These are phyloP conservation scores for Oryzias curvinotus DNA, from an alignment of 2,113 vertebrate species.

Conservation along the genomic window DNA sequence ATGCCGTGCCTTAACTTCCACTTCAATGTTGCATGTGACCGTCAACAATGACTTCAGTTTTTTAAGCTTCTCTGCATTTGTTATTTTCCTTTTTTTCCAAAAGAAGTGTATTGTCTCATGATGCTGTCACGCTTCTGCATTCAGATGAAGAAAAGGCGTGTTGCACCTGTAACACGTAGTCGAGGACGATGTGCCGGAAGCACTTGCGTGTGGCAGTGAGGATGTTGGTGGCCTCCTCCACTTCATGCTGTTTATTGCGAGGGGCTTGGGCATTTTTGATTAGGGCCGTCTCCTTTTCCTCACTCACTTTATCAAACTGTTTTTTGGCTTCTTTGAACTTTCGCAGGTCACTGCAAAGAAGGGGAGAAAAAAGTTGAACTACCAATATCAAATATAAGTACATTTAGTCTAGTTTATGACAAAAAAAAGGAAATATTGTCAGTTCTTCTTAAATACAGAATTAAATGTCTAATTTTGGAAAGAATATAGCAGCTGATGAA, in stretches of 20 bases:
- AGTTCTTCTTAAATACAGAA: no score
- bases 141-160: neutral
- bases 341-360: constrained; percentile 86
- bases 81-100: neutral
- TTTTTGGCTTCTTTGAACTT: constrained; percentile 99
- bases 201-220: constrained; percentile 94
- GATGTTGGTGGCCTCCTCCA: constrained; percentile 94
- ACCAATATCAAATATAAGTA: neutral
- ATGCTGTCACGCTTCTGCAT: neutral
- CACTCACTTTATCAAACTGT: constrained; percentile 98
- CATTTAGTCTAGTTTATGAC: no score
- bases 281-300: constrained; percentile 94
- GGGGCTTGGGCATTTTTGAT: constrained; percentile 95
- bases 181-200: constrained; percentile 94
- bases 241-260: constrained; percentile 94
- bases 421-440: no score
- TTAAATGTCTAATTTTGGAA: no score
- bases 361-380: neutral
- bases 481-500: no score
- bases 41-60: neutral
- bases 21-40: neutral
- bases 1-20: constrained; percentile 22
- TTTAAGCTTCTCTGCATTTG: neutral
- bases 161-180: constrained; percentile 94
- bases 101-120: neutral